These are phyloP conservation scores for Drosophila auraria DNA, from an alignment of 1,140 invertebrate species.

Conservation along the genomic window DNA sequence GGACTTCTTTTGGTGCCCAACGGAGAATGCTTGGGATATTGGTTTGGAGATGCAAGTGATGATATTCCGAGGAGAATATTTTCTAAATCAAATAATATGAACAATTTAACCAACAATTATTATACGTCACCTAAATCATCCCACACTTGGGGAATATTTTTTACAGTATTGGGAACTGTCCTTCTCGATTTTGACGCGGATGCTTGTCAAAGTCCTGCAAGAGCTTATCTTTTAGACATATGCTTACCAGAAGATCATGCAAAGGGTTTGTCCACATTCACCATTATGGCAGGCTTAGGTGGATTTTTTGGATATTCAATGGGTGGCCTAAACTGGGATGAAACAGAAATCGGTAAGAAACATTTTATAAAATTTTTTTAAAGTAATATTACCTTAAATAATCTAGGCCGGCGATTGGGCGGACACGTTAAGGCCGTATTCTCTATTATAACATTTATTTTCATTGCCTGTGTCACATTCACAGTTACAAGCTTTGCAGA, in stretches of 20 bases:
- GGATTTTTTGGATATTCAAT: constrained; percentile 97
- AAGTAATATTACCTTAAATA: neutral
- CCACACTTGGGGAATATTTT: constrained; percentile 95
- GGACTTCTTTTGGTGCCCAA: constrained; percentile 96
- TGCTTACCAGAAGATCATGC: constrained; percentile 97
- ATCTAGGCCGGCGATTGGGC: constrained; percentile 87
- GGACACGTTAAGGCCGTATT: constrained; percentile 96
- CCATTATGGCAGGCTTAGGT: constrained; percentile 97
- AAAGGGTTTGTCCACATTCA: constrained; percentile 96
- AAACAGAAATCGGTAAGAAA: constrained; percentile 89
- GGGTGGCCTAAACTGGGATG: constrained; percentile 97
- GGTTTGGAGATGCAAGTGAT: constrained; percentile 90
- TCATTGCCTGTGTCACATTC: constrained; percentile 91
- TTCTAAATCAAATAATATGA: constrained; percentile 58
- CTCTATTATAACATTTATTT: constrained; percentile 94
- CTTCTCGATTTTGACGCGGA: constrained; percentile 98
- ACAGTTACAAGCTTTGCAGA: constrained; percentile 95
- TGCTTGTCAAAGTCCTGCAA: constrained; percentile 96
- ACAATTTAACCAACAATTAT: constrained; percentile 35
- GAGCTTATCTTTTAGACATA: constrained; percentile 97
- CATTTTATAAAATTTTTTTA: neutral
- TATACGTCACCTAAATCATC: constrained; percentile 74
- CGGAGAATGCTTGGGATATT: constrained; percentile 92
- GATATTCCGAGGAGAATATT: constrained; percentile 55
- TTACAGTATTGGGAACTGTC: constrained; percentile 97